Conservation (phyloP, 2,113 vertebrate genomes). For the Pavo muticus region DNA sequence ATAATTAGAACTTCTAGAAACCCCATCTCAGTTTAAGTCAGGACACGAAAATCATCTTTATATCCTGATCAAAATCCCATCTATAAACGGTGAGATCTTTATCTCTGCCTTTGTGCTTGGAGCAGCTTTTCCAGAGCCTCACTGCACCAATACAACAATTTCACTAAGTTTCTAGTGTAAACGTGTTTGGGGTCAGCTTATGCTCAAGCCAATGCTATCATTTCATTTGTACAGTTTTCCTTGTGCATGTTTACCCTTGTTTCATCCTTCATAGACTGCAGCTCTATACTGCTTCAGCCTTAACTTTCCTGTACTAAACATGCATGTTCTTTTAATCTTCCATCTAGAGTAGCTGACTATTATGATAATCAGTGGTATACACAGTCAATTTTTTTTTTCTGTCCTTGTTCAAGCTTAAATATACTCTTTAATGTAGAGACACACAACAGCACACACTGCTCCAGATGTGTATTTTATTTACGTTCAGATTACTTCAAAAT, state of each 20-base stretch:
- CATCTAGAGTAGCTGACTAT: background rate
- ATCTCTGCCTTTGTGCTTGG: background rate
- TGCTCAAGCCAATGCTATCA: background rate
- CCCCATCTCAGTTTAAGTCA: background rate
- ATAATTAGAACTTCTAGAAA: background rate
- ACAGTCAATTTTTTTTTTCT: background rate
- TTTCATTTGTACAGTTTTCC: background rate
- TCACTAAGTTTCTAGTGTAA: background rate
- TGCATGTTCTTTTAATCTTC: background rate
- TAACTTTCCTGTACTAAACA: background rate
- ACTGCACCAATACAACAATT: background rate
- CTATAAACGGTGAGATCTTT: background rate
- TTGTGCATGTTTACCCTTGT: background rate
- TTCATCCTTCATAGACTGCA: background rate
- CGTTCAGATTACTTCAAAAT: background rate
- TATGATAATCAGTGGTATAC: background rate
- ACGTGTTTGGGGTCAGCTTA: background rate
- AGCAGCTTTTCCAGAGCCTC: background rate
- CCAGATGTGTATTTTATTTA: background rate
- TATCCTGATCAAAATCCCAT: background rate
- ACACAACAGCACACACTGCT: accelerated
- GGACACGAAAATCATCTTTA: background rate
- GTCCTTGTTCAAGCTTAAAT: background rate
- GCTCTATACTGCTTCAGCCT: background rate
- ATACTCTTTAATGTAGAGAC: background rate